Base-by-base conservation (phyloP, 2,888 invertebrate species). In the Leptopilina myrica region DNA sequence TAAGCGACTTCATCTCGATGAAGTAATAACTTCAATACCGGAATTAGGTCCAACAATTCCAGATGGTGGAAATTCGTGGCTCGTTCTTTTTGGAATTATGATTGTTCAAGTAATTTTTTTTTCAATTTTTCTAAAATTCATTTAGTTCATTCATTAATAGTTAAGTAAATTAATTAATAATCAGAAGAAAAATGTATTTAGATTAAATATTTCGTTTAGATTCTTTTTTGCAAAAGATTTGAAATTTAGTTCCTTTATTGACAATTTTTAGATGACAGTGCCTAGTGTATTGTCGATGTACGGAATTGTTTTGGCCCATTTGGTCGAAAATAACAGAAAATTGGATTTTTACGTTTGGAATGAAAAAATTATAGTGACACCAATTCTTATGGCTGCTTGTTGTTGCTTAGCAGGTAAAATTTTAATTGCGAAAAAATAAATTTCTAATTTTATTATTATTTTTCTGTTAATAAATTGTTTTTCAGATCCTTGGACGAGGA, bases 1-100 rank as follows among this genome's bases (percentile, higher is more conserved):
- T 78, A 83, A 79, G 66, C 88, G 87, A 77, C 86, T 90, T 78
- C 87, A 81, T 79, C 82, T 95, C 83, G 95, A 95, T 86, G 92
- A 93, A 77, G 92, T 95, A 5, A 92, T 95, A 78, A 93, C 94
- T 67, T 94, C 95, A 33, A 94, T 94, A 83, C 94, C 95, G 1
- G 95, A 95, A 90, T 92, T 95, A 76, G 95, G 95, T 0, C 95
- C 95, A 0, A 93, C 93, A 14, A 93, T 94, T 73, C 94, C 95
- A 2, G 95, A 95, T 86, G 95, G 95, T 0, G 95, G 95, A 2
- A 95, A 94, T 86, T 95, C 95, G 0, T 95, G 95, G 95, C 86
- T 95, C 73, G 93, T 95, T 84, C 93, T 95, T 76, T 86, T 93
- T 62, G 93, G 94, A 14, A 93, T 94, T 53, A 91, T 93, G 82